phyloP scores from a whole-genome alignment of 1,140 invertebrate species.

The Drosophila athabasca region DNA sequence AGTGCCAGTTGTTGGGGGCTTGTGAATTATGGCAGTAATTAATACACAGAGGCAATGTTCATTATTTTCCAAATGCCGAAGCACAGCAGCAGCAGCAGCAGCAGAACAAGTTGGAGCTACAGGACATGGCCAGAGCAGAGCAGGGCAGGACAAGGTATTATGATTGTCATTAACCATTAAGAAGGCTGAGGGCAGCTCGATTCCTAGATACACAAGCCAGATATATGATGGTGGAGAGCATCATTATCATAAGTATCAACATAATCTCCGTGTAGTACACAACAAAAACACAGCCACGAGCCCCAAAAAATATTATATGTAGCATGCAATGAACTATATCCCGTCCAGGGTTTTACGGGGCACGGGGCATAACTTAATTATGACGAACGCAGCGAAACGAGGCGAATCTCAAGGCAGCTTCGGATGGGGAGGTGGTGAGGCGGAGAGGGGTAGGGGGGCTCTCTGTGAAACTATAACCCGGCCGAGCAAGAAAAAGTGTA shows the following conservation, averaged over 20 bases:
- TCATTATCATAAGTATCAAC: slow-evolving; percentile 69
- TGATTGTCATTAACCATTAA: slow-evolving; percentile 64
- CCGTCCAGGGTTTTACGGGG: slow-evolving; percentile 21
- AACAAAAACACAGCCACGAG: slow-evolving; percentile 35
- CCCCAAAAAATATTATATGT: slow-evolving; percentile 44
- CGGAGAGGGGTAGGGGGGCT: not conserved
- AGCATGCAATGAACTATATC: slow-evolving; percentile 52
- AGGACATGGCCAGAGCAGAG: not conserved
- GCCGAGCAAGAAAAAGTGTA: slow-evolving; percentile 67
- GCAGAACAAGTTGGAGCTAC: not conserved
- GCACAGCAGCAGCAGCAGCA: too few species aligned
- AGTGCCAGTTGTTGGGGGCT: slow-evolving; percentile 47
- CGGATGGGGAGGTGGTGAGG: not conserved
- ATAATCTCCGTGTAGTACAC: slow-evolving; percentile 59
- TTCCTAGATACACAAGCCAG: slow-evolving; percentile 35
- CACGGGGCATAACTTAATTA: slow-evolving; percentile 65
- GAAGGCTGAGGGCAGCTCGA: slow-evolving; percentile 30
- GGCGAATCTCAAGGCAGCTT: slow-evolving; percentile 30
- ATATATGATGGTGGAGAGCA: slow-evolving; percentile 37
- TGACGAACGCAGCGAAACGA: slow-evolving; percentile 50
- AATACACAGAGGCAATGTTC: slow-evolving; percentile 70
- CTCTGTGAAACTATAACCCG: slow-evolving; percentile 8
- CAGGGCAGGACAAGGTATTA: slow-evolving; percentile 42
- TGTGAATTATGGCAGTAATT: slow-evolving; percentile 77
- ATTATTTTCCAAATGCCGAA: slow-evolving; percentile 58